phyloP scores from a whole-genome alignment of 2,888 invertebrate genomes.

The Bellardia bayeri region DNA sequence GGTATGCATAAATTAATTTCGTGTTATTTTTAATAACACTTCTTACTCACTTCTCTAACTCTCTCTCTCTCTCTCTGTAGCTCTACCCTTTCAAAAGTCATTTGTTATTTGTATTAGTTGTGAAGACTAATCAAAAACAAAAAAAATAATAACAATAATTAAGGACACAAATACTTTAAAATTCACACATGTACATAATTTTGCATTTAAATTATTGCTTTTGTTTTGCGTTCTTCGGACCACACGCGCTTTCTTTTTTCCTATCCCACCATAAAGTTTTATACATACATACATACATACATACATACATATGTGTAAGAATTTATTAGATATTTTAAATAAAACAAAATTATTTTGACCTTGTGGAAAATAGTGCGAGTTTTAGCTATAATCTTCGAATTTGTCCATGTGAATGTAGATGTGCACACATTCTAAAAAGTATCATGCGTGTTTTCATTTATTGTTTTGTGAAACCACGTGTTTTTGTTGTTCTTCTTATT shows the following conservation, averaged over 20 bases:
- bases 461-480: not conserved
- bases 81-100: not conserved
- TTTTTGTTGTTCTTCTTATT: not conserved
- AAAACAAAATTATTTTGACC: not conserved
- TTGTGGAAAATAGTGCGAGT: conserved; percentile 1
- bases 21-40: conserved; percentile 9
- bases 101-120: not conserved
- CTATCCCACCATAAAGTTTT: not conserved
- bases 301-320: not conserved
- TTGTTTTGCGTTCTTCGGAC: not conserved
- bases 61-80: not conserved
- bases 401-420: not conserved
- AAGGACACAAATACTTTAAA: not conserved
- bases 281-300: not conserved
- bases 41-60: no score
- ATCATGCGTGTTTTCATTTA: not conserved
- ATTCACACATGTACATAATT: not conserved
- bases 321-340: not conserved
- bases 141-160: not conserved
- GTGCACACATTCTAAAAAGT: not conserved
- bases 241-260: not conserved
- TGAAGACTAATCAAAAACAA: not conserved
- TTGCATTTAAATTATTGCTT: not conserved
- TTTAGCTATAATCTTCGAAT: not conserved
- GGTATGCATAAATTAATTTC: not conserved